These are phyloP conservation scores for Pandemis cinnamomeana DNA, from an alignment of 2,888 invertebrate species.

Conservation along the genomic window DNA sequence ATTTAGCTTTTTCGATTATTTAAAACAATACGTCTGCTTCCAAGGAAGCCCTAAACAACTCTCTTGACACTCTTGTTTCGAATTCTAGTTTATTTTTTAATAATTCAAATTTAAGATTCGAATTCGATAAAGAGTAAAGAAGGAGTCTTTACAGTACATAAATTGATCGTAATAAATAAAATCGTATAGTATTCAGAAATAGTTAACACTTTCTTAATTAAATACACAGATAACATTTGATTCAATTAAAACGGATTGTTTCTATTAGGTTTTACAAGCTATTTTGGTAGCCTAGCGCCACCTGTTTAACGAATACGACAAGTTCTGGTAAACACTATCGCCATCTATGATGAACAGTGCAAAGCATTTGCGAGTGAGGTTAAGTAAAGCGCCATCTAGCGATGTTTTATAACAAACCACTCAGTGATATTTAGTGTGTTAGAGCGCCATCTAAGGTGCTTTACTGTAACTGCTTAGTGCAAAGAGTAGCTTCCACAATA, in stretches of 20 bases:
- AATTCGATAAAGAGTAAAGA: too few relatives aligned
- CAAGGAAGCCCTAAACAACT: too few relatives aligned
- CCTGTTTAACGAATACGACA: conserved; percentile 3
- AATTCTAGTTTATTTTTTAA: too few relatives aligned
- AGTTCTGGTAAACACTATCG: conserved; percentile 4
- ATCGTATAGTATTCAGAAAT: neutral
- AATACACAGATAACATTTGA: too few relatives aligned
- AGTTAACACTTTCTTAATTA: neutral
- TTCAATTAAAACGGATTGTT: too few relatives aligned
- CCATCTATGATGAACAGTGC: conserved; percentile 37
- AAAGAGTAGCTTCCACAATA: neutral
- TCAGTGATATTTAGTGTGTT: too few relatives aligned
- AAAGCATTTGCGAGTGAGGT: neutral
- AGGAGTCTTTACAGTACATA: too few relatives aligned
- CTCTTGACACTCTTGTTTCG: too few relatives aligned
- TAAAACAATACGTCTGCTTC: too few relatives aligned
- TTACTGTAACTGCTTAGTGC: neutral
- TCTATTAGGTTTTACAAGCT: neutral
- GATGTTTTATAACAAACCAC: neutral
- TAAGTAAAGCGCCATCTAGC: conserved; percentile 38
- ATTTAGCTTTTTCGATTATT: too few relatives aligned
- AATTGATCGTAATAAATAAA: neutral
- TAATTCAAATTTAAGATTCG: too few relatives aligned
- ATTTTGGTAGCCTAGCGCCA: conserved; percentile 13
- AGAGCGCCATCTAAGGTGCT: conserved; percentile 14